Evolutionary conservation across 2,888 invertebrate species (phyloP), one percentile per base, ranked within the genome.

Genomic region (Empis stercorea): DNA sequence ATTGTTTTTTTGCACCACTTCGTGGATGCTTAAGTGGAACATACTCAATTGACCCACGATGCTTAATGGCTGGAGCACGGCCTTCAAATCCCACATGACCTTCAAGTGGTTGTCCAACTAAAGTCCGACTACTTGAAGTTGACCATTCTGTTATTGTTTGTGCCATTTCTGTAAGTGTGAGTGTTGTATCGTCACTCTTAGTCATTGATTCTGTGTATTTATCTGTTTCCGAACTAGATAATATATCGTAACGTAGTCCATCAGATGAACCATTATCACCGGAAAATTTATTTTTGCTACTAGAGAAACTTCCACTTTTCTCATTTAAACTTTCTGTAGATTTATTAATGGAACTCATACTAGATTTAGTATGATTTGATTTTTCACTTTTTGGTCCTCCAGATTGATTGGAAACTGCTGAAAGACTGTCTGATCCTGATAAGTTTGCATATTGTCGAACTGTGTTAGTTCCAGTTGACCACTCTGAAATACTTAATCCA

Each of bases 401-500:
- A 0, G 79, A 79, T 13, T 77, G 73, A 15, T 72, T 78, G 0
- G 78, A 78, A 36, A 71, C 70, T 4, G 67, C 67, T 1, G 71
- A 70, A 7, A 77, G 70, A 59, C 79, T 79, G 60, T 79, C 79
- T 10, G 79, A 79, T 27, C 81, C 82, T 0, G 83, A 83, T 30
- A 83, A 72, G 68, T 83, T 84, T 41, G 81, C 83, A 57, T 83
- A 87, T 61, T 87, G 83, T 1, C 83, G 78, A 1, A 87, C 87
- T 0, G 87, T 87, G 55, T 85, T 87, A 1, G 87, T 87, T 45
- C 87, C 87, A 34, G 87, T 87, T 0, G 87, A 87, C 87, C 87
- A 88, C 60, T 89, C 88, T 3, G 87, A 87, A 59, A 87, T 81
- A 59, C 87, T 87, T 30, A 88, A 70, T 15, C 87, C 87, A 62